phyloP scores from a whole-genome alignment of 2,888 invertebrate species.

The Spilarctia lutea region DNA sequence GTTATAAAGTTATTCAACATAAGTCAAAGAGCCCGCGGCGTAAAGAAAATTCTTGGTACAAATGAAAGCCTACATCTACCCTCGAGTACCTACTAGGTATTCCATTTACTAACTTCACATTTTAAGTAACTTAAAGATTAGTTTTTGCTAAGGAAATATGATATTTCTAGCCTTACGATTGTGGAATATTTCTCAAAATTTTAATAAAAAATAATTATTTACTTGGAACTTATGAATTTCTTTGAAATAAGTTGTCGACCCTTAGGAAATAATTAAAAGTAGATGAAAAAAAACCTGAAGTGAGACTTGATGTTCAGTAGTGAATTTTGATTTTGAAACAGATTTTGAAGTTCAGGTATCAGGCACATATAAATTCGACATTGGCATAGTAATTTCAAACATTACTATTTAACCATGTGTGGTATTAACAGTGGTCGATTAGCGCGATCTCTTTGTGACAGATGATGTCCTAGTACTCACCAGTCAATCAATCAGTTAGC shows the following conservation, averaged over 20 bases:
- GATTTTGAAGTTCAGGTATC: not conserved
- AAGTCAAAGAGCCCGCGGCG: not conserved
- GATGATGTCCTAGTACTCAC: slow-evolving; percentile 23
- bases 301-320: no score
- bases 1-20: not conserved
- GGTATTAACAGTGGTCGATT: slow-evolving; percentile 33
- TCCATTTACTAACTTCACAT: not conserved
- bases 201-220: not conserved
- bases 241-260: not conserved
- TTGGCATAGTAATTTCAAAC: slow-evolving; percentile 32
- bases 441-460: slow-evolving; percentile 29
- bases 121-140: no score
- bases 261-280: no score
- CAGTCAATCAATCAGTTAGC: slow-evolving; percentile 42
- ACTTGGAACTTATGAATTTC: slow-evolving; percentile 22
- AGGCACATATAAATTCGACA: not conserved
- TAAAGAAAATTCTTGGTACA: not conserved
- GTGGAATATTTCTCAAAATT: no score
- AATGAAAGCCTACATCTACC: not conserved
- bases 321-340: not conserved
- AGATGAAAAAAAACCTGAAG: no score
- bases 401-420: slow-evolving; percentile 29
- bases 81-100: not conserved
- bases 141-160: no score
- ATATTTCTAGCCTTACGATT: no score